Evolutionary conservation across 1,140 invertebrate species (phyloP), one percentile per base, ranked within the genome.

Genomic region (Scaptomyza montana): DNA sequence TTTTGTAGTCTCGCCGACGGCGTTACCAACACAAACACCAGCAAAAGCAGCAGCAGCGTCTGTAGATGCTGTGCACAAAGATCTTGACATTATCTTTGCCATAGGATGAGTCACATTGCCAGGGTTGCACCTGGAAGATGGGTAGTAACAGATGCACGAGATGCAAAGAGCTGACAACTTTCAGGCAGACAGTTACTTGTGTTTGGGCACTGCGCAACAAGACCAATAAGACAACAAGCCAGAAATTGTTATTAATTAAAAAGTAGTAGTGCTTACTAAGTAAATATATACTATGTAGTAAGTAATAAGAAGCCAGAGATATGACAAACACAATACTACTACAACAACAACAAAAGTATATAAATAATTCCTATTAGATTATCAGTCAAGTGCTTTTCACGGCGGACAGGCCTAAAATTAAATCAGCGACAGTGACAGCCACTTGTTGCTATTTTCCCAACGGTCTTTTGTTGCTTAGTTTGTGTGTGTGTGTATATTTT

Each of bases 221-320:
- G 2, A 25, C 2, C n/a, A 43, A 5, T 5, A n/a, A n/a, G 33
- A n/a, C 39, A 82, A 75, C 54, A 64, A 80, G 63, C 53, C 47
- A 66, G 2, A 78, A 76, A 66, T 49, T 75, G 84, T 86, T 59
- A 78, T 78, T 78, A 81, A 85, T 81, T 87, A 87, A 75, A 65
- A 75, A 43, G 12, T 43, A 43, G 12, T 43, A 54, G 41, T 61
- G 39, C 19, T 21, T 50, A 51, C 28, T 59, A 55, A 28, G 50
- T 41, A 56, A 53, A 68, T 63, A 66, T 16, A 21, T 65, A 71
- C 55, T 46, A 74, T 65, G 74, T 79, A 79, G 50, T 51, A 36
- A 36, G 61, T 54, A 46, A 74, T 70, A 77, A n/a, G n/a, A n/a
- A n/a, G n/a, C n/a, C n/a, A n/a, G n/a, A 70, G 82, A 80, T 64